These are phyloP conservation scores for Cavia porcellus DNA, from an alignment of 2,113 vertebrate species.

Conservation along the genomic window DNA sequence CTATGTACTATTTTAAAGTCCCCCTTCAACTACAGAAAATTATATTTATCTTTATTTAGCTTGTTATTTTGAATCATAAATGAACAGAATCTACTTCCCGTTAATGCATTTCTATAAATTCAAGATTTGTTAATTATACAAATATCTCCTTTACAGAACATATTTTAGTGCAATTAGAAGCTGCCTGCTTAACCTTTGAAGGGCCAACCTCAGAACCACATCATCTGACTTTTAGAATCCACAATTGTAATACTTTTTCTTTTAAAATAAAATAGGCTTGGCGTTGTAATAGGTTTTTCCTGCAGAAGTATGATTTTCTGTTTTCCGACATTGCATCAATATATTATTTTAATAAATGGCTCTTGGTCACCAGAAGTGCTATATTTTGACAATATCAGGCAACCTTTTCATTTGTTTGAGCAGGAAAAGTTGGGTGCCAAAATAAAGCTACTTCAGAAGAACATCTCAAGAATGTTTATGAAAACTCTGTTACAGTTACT, in stretches of 20 bases:
- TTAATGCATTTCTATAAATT: constrained; percentile 79
- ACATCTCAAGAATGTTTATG: constrained; percentile 89
- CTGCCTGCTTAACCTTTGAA: constrained; percentile 75
- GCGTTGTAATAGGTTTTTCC: constrained; percentile 74
- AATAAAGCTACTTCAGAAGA: constrained; percentile 88
- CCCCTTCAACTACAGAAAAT: constrained; percentile 66
- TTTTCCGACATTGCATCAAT: constrained; percentile 82
- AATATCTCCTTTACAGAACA: constrained; percentile 82
- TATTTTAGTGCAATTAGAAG: constrained; percentile 75
- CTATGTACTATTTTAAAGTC: constrained; percentile 79
- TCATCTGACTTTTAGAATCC: constrained; percentile 80
- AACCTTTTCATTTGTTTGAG: constrained; percentile 90
- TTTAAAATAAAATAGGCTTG: constrained; percentile 86
- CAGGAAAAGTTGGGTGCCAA: constrained; percentile 89
- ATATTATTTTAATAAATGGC: constrained; percentile 87
- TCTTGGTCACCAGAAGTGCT: constrained; percentile 86
- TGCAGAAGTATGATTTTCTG: constrained; percentile 85
- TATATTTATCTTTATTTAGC: constrained; percentile 78
- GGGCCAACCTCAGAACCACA: constrained; percentile 71
- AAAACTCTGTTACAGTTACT: constrained; percentile 86
- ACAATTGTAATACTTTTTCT: constrained; percentile 82
- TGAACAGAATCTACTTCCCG: constrained; percentile 73
- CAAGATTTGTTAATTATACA: constrained; percentile 81
- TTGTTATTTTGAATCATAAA: constrained; percentile 80
- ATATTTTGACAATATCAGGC: constrained; percentile 89